phyloP scores from a whole-genome alignment of 2,113 vertebrate species.

The Psephotus haematonotus region DNA sequence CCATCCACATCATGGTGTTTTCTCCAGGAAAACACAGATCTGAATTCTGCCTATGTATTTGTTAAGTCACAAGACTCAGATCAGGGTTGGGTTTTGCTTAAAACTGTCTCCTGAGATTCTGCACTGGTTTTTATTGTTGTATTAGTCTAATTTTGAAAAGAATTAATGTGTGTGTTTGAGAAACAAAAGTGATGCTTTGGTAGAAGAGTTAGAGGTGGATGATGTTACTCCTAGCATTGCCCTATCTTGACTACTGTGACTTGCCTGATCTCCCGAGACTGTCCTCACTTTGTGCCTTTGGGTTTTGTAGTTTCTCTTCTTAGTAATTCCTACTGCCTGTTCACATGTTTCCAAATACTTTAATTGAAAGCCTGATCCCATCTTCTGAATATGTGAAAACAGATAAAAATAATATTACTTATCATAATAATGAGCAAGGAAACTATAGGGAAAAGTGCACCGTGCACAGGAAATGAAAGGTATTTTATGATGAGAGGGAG shows the following conservation, averaged over 20 bases:
- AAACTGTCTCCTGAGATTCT: neutral
- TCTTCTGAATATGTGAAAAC: neutral
- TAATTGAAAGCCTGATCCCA: neutral
- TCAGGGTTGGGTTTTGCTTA: neutral
- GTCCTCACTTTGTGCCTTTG: neutral
- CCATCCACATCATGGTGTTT: neutral
- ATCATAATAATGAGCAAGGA: neutral
- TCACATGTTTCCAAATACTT: neutral
- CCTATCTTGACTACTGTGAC: accelerated
- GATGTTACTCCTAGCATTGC: neutral
- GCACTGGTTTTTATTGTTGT: neutral
- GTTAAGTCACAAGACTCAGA: neutral
- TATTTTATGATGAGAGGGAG: neutral
- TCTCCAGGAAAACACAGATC: neutral
- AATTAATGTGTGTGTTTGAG: neutral
- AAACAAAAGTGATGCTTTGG: neutral
- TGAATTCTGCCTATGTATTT: neutral
- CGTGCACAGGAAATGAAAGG: neutral
- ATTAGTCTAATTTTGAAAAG: neutral
- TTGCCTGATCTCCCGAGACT: neutral
- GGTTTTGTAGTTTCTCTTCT: neutral
- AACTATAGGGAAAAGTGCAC: neutral
- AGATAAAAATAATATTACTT: neutral
- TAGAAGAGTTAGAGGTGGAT: neutral
- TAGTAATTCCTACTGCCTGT: neutral